Evolutionary conservation across 2,888 invertebrate genomes (phyloP).

Genomic region (Scaptomyza tumidula): DNA sequence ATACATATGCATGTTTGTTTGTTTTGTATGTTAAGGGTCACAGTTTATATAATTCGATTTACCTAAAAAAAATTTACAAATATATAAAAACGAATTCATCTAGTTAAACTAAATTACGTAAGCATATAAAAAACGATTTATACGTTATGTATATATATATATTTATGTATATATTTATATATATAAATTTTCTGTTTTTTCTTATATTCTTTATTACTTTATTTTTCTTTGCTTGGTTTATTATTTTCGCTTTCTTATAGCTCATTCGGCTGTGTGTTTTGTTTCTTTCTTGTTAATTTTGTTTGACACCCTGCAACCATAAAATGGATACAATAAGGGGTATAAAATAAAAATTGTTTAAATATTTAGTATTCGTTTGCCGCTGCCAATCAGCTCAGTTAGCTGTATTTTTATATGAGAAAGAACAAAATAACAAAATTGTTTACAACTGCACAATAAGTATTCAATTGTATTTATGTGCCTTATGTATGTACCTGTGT

Average conservation of each 20-base stretch:
- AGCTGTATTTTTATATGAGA: slow-evolving; percentile 12
- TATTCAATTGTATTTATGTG: slow-evolving; percentile 39
- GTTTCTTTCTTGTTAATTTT: slow-evolving; percentile 2
- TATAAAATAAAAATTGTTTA: slow-evolving; percentile 12
- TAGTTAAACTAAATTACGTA: slow-evolving; percentile 60
- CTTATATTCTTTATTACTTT: slow-evolving; percentile 39
- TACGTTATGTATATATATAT: slow-evolving; percentile 43
- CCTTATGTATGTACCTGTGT: slow-evolving; percentile 7
- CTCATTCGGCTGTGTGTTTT: slow-evolving; percentile 15
- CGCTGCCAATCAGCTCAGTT: slow-evolving; percentile 10
- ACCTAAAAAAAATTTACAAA: slow-evolving; percentile 82
- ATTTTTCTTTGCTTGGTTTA: slow-evolving; percentile 15
- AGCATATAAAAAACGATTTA: slow-evolving; percentile 60
- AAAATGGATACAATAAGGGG: slow-evolving; percentile 10
- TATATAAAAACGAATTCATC: slow-evolving; percentile 77
- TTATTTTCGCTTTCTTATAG: neutral
- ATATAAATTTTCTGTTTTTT: slow-evolving; percentile 7
- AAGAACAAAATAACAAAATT: slow-evolving; percentile 22
- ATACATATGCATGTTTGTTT: slow-evolving; percentile 8
- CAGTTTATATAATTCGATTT: slow-evolving; percentile 80
- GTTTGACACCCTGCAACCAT: slow-evolving; percentile 14
- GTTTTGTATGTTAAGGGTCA: slow-evolving; percentile 24
- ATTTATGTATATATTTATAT: slow-evolving; percentile 32
- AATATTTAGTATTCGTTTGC: slow-evolving; percentile 16
- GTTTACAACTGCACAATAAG: slow-evolving; percentile 47